Conservation (phyloP, 2,113 vertebrate species). For the Larimichthys crocea region DNA sequence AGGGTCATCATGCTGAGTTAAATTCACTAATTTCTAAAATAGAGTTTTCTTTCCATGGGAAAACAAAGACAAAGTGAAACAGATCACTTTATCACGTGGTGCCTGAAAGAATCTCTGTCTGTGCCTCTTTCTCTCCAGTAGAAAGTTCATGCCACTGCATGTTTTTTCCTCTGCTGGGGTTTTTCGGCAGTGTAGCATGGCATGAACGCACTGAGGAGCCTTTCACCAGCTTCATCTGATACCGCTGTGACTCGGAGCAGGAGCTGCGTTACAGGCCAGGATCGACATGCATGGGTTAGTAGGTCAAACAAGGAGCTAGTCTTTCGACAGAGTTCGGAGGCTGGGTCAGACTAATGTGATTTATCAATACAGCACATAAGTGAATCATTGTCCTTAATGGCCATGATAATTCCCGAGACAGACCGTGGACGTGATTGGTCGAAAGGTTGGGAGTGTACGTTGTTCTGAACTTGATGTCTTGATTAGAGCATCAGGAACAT, state of each 20-base stretch:
- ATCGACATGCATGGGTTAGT: conserved; percentile 77
- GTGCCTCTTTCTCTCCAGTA: conserved; percentile 49
- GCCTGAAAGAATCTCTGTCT: conserved; percentile 60
- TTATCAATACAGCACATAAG: conserved; percentile 75
- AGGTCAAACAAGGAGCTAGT: conserved; percentile 81
- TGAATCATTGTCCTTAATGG: conserved; percentile 71
- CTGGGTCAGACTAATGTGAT: conserved; percentile 77
- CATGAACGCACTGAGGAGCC: conserved; percentile 76
- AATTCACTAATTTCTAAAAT: conserved; percentile 41
- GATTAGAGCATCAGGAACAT: conserved; percentile 44
- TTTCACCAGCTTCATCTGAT: conserved; percentile 81
- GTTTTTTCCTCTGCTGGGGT: conserved; percentile 62
- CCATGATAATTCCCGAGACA: conserved; percentile 53
- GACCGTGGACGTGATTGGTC: conserved; percentile 43
- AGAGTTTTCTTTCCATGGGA: conserved; percentile 9
- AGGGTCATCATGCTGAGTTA: conserved; percentile 8
- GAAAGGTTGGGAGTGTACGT: neutral
- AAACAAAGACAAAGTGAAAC: conserved; percentile 63
- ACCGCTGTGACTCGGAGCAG: conserved; percentile 72
- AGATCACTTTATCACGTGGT: conserved; percentile 61
- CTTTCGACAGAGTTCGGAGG: conserved; percentile 68
- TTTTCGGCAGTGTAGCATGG: conserved; percentile 70
- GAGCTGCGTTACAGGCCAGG: conserved; percentile 67
- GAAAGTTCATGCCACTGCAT: conserved; percentile 76
- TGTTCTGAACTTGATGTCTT: conserved; percentile 46